Evolutionary conservation across 2,113 vertebrate species (phyloP), one percentile per base, ranked within the genome.

Genomic region (Leptosomus discolor): DNA sequence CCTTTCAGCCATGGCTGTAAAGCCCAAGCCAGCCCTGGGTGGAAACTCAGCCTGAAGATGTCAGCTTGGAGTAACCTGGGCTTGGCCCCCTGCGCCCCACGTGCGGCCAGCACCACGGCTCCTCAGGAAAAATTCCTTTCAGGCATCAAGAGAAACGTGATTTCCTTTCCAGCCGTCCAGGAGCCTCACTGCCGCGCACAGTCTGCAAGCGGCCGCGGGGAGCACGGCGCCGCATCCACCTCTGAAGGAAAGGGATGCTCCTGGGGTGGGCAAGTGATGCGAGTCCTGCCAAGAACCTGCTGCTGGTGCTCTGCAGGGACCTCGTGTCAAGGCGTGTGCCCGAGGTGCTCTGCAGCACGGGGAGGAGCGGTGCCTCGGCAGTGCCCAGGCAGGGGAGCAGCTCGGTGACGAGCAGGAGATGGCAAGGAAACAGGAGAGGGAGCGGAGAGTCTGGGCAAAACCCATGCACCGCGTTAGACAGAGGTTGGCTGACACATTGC

Each of bases 321-420:
- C 37, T 64, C 2, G 0, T 5, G 6, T 30, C 19, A 15, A 34
- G 27, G 43, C 9, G 11, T 1, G 7, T 0, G 5, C 41, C 43
- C 2, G 2, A 45, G 37, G 60, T 26, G 46, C 41, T 37, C n/a
- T 26, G 41, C 69, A 87, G 68, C 4, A 0, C 1, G 2, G 76
- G 41, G 12, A 48, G 27, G 7, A 63, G 54, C 1, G 0, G 24
- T 36, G 41, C 22, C 41, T 68, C 2, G 0, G 69, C 48, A 69
- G 27, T 39, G 37, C 24, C 68, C 7, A 0, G 20, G 58, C 32
- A 45, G 23, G 24, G 39, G 11, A 50, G 27, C 10, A 54, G 69
- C 9, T 29, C 16, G 22, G 26, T 53, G 51, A 75, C 19, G 53
- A 82, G 34, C 39, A 74, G 53, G 26, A 78, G 46, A 12, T 43